Base-by-base conservation (phyloP, 2,797 vertebrate genomes). In the Limnodromus scolopaceus region DNA sequence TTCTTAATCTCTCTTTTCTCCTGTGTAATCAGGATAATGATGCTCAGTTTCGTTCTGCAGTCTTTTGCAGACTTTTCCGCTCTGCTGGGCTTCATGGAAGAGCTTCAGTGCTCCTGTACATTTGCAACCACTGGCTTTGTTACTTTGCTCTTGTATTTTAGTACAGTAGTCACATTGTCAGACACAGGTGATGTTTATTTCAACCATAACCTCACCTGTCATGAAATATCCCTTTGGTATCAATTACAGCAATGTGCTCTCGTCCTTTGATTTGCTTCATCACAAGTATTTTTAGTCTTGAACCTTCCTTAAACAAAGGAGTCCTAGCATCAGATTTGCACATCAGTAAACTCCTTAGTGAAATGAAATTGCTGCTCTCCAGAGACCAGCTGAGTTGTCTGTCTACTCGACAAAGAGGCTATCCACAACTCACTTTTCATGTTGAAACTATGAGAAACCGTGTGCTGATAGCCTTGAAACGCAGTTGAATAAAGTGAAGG, bases 21-120 rank as follows among this genome's bases (percentile, higher is more conserved):
- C 28, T 72, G 70, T 87, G 51, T 86, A 89, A 84, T 93, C 92
- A 87, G 53, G 84, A 58, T 85, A 84, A 81, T 24, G 65, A 81
- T 51, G 55, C 79, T 70, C 0, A 1, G 27, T 65, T 95, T 84
- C 3, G 2, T 86, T 84, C 53, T 79, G 9, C 36, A 41, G 68
- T 32, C 39, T 63, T 65, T 25, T 78, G 39, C 39, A 71, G 69
- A 24, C 30, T 84, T 43, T 75, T 92, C 46, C 91, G 49, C 63
- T 82, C 66, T 84, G n/a, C 64, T 83, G 41, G 55, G 41, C 39
- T 64, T 94, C 46, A 54, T 46, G 14, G 34, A n/a, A 64, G 68
- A 85, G 82, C 87, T 83, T 79, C 68, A 55, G 36, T 17, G 18
- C 51, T 91, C 27, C 2, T n/a, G 49, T 65, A 38, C 41, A 10